Base-by-base conservation (phyloP, 2,888 invertebrate genomes). In the Epirrita christyi region DNA sequence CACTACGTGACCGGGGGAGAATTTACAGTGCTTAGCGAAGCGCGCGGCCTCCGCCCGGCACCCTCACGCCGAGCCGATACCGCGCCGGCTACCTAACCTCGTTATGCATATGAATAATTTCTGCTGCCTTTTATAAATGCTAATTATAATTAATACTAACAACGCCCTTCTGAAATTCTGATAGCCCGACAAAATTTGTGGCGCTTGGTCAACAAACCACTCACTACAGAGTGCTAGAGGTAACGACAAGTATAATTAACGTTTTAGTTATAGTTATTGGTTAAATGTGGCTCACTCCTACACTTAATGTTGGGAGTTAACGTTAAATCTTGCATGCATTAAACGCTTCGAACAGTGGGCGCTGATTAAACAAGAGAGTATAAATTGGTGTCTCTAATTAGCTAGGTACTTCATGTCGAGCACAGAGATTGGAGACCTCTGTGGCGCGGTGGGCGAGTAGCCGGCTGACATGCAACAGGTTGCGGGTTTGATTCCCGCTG, bases 1-100 rank as follows among this genome's bases (percentile, higher is more conserved):
- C 73, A 75, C 74, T 84, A 88, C 88, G 88, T 90, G 88, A 85
- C 88, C 79, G 79, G 79, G 85, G 78, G 80, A 81, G 80, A 88
- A 86, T 90, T 88, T 86, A 85, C 86, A 84, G 83, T 87, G 86
- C 88, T 89, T 85, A 88, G 84, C 81, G 80, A 78, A 78, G 82
- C 84, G 83, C 75, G 78, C 79, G 72, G 77, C 78, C 77, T 76
- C 77, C 67, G 67, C 70, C 66, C 64, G 58, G 65, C 70, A 67
- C 73, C 72, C 72, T 65, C 64, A 63, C 67, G 62, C 66, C 73
- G 62, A 66, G 63, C n/a, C n/a, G n/a, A n/a, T n/a, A n/a, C n/a
- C n/a, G n/a, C n/a, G 44, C 67, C 62, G 58, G 64, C 59, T 70
- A 70, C 67, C 68, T 68, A 64, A 71, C 68, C 61, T 68, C 67